phyloP scores from a whole-genome alignment of 2,888 invertebrate species.

The Clivina fossor region DNA sequence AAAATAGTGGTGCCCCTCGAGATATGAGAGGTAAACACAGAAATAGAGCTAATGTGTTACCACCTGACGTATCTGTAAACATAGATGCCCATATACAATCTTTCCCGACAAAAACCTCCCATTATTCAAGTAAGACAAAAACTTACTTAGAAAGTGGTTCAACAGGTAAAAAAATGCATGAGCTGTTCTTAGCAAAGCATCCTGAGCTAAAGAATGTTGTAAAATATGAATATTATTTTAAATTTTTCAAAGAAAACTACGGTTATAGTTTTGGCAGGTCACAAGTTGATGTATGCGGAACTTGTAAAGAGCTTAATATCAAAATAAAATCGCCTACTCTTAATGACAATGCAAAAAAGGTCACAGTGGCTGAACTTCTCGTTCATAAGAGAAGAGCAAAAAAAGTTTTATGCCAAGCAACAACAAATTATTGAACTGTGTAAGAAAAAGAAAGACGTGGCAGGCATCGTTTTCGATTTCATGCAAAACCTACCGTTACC shows the following conservation, averaged over 20 bases:
- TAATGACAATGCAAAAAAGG: constrained; percentile 39
- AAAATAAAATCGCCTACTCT: constrained; percentile 35
- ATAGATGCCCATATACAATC: constrained; percentile 21
- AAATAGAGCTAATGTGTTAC: constrained; percentile 35
- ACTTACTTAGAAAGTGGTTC: constrained; percentile 22
- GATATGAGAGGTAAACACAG: constrained; percentile 34
- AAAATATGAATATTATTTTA: constrained; percentile 35
- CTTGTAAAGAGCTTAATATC: constrained; percentile 33
- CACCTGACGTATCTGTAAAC: constrained; percentile 25
- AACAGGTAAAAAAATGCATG: constrained; percentile 31
- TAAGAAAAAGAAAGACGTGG: constrained; percentile 31
- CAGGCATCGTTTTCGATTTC: constrained; percentile 41
- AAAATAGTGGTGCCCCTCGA: constrained; percentile 1
- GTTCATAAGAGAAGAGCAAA: constrained; percentile 40
- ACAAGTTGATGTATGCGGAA: constrained; percentile 36
- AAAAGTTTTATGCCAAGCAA: constrained; percentile 38
- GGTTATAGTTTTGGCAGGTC: constrained; percentile 34
- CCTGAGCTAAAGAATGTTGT: constrained; percentile 32
- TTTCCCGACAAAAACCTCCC: constrained; percentile 29
- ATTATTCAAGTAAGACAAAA: constrained; percentile 32
- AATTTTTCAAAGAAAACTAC: constrained; percentile 37
- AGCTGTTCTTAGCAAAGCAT: constrained; percentile 29
- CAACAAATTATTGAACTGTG: constrained; percentile 31
- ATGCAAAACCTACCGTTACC: constrained; percentile 43
- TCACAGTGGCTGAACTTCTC: constrained; percentile 38